phyloP scores from a whole-genome alignment of 2,888 invertebrate genomes.

The Patella depressa region DNA sequence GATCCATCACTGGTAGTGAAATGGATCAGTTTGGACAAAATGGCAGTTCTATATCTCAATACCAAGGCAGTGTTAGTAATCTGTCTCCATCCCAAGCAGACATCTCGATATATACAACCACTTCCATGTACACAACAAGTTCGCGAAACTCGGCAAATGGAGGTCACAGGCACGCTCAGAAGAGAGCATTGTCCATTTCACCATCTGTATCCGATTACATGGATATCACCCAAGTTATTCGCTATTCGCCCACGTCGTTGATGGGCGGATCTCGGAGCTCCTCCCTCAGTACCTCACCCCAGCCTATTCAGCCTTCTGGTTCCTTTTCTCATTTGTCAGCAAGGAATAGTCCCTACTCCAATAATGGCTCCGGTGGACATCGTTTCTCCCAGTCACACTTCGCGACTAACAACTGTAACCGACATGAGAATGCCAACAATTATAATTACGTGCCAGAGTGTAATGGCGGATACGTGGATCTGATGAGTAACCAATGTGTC shows the following conservation, averaged over 20 bases:
- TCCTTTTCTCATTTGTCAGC: slow-evolving; percentile 68
- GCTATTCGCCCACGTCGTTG: slow-evolving; percentile 72
- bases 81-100: slow-evolving; percentile 63
- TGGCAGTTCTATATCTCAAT: slow-evolving; percentile 51
- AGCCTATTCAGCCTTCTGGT: slow-evolving; percentile 52
- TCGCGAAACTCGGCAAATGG: slow-evolving; percentile 65
- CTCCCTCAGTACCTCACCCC: slow-evolving; percentile 60
- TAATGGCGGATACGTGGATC: slow-evolving; percentile 49
- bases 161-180: slow-evolving; percentile 54
- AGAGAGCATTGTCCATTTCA: slow-evolving; percentile 67
- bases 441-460: slow-evolving; percentile 36
- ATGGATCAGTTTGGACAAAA: slow-evolving; percentile 39
- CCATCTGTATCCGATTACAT: slow-evolving; percentile 66
- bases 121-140: slow-evolving; percentile 54
- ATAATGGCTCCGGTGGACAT: slow-evolving; percentile 59
- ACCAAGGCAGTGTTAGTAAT: slow-evolving; percentile 52
- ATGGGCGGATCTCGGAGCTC: slow-evolving; percentile 60
- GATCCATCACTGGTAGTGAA: slow-evolving; percentile 38
- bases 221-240: slow-evolving; percentile 71
- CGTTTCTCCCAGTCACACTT: slow-evolving; percentile 32
- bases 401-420: slow-evolving; percentile 35
- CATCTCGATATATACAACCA: slow-evolving; percentile 60
- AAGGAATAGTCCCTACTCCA: slow-evolving; percentile 62
- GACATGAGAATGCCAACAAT: slow-evolving; percentile 50
- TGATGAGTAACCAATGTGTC: slow-evolving; percentile 62